These are phyloP conservation scores for Romanogobio albipinnatus DNA, from an alignment of 2,113 vertebrate species.

Conservation along the genomic window DNA sequence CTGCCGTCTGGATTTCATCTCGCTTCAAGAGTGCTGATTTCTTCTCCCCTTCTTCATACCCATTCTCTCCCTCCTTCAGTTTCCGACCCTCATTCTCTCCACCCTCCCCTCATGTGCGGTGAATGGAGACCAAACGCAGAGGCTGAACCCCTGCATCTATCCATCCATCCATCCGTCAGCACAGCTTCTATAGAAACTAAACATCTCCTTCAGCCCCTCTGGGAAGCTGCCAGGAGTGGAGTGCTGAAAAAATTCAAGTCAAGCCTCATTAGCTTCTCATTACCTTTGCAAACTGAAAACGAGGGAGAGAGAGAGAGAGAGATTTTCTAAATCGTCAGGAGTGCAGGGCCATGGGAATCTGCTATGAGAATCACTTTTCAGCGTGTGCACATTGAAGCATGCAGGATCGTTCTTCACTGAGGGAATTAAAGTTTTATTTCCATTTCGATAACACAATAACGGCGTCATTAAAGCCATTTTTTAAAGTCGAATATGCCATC, in stretches of 20 bases:
- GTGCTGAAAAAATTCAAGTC: slow-evolving; percentile 84
- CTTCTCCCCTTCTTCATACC: slow-evolving; percentile 18
- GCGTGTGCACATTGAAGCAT: slow-evolving; percentile 85
- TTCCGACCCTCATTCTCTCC: background rate
- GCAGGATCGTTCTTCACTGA: slow-evolving; percentile 73
- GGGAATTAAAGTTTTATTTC: slow-evolving; percentile 85
- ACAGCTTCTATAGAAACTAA: slow-evolving; percentile 73
- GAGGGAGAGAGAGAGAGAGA: slow-evolving; percentile 66
- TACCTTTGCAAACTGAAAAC: slow-evolving; percentile 88
- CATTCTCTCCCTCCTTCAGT: slow-evolving; percentile 40
- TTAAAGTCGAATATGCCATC: slow-evolving; percentile 82
- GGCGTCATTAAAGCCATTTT: slow-evolving; percentile 81
- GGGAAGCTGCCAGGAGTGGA: slow-evolving; percentile 82
- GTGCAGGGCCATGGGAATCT: slow-evolving; percentile 81
- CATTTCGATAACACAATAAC: slow-evolving; percentile 81
- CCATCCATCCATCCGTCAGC: slow-evolving; percentile 83
- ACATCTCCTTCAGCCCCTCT: slow-evolving; percentile 80
- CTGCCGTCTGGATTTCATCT: slow-evolving; percentile 69
- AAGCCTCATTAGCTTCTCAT: slow-evolving; percentile 96
- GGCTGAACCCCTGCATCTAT: slow-evolving; percentile 72
- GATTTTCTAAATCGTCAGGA: slow-evolving; percentile 71
- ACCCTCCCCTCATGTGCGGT: slow-evolving; percentile 58
- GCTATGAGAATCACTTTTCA: slow-evolving; percentile 79
- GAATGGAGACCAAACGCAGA: slow-evolving; percentile 70
- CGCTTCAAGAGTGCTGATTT: slow-evolving; percentile 45